Evolutionary conservation across 2,888 invertebrate species (phyloP).

Genomic region (Drosophila gaucha): DNA sequence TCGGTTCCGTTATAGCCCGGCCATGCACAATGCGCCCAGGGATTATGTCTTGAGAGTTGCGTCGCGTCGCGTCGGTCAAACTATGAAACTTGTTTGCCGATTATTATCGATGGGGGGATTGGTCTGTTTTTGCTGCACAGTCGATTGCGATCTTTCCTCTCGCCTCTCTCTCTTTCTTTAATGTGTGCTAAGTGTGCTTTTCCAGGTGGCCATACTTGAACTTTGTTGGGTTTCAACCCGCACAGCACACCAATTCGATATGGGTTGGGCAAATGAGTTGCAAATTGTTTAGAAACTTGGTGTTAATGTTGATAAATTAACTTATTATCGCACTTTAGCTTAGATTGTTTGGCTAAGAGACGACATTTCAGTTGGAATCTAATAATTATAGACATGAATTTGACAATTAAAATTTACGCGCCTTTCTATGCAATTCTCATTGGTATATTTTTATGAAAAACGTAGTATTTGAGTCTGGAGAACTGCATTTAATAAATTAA

Average conservation of each 20-base stretch:
- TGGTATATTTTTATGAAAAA: background rate
- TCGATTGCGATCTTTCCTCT: constrained; percentile 41
- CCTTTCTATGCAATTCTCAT: constrained; percentile 16
- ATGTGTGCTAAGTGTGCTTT: constrained; percentile 53
- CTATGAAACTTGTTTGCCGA: constrained; percentile 70
- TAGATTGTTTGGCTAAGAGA: background rate
- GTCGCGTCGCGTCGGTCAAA: constrained; percentile 38
- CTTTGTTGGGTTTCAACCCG: constrained; percentile 34
- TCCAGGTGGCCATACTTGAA: constrained; percentile 60
- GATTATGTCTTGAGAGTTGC: constrained; percentile 59
- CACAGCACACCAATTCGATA: constrained; percentile 30
- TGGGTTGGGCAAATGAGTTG: constrained; percentile 52
- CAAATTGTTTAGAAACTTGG: constrained; percentile 65
- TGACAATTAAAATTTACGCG: background rate
- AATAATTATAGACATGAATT: no score
- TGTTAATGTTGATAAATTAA: constrained; percentile 31
- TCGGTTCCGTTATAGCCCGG: constrained; percentile 70
- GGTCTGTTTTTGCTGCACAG: constrained; percentile 42
- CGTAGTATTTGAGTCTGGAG: background rate
- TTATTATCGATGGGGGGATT: constrained; percentile 65
- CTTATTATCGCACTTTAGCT: background rate
- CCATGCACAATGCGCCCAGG: constrained; percentile 64
- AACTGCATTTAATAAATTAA: constrained; percentile 1
- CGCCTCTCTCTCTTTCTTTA: constrained; percentile 20
- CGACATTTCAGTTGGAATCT: background rate